Evolutionary conservation across 2,797 vertebrate species (phyloP).

Genomic region (Falco berigora): DNA sequence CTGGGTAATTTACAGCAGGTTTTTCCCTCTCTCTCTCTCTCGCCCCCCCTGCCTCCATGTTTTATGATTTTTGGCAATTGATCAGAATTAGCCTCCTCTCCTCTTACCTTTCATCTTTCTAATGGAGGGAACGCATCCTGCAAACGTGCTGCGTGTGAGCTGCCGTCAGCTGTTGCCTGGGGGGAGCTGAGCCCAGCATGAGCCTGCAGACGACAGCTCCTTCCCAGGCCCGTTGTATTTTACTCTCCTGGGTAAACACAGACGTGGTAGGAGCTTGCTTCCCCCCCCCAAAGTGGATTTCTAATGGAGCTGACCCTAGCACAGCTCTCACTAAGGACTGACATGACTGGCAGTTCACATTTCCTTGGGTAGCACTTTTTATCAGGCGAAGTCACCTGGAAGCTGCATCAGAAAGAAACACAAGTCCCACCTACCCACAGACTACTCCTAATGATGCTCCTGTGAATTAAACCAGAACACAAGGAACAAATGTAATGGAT

Average conservation of each 20-base stretch:
- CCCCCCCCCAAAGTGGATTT: background rate
- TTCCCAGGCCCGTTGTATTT: background rate
- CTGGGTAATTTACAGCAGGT: background rate
- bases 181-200: background rate
- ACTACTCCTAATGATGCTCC: background rate
- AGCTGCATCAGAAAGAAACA: background rate
- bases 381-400: background rate
- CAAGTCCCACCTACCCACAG: background rate
- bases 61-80: slow-evolving; percentile 11
- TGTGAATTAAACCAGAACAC: background rate
- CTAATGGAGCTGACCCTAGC: background rate
- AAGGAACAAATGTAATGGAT: background rate
- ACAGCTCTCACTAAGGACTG: background rate
- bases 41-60: background rate
- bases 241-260: background rate
- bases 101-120: background rate
- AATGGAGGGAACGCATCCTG: background rate
- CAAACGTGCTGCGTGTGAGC: background rate
- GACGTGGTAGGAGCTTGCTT: rapidly evolving
- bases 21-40: background rate
- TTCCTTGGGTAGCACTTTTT: background rate
- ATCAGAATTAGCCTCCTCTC: background rate
- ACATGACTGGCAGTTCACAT: background rate
- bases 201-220: background rate
- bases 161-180: background rate